Conservation (phyloP, 2,797 vertebrate species). For the Cuculus canorus region DNA sequence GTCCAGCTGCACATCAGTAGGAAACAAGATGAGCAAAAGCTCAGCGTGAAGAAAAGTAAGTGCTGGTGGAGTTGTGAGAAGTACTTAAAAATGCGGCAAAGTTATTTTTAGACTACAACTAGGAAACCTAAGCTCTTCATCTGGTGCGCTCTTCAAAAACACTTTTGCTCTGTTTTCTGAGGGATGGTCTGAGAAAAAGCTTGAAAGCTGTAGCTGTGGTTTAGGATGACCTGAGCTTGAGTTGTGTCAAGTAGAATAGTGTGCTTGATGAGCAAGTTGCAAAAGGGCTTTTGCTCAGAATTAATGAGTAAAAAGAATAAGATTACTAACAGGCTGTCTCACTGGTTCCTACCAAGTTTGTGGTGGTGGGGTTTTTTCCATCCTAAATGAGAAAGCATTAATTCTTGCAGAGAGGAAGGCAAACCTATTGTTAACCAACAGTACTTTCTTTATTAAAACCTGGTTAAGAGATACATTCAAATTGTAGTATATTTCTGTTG, state of each 20-base stretch:
- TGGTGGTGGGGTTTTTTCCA: not conserved
- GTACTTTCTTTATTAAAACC: not conserved
- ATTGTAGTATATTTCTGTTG: not conserved
- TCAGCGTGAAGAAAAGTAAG: rapidly evolving
- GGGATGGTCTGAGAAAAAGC: too few species aligned
- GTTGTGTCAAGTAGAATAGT: not conserved
- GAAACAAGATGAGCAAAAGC: not conserved
- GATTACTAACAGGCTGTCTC: not conserved
- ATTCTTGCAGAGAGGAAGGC: not conserved
- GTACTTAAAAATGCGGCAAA: not conserved
- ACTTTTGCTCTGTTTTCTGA: not conserved
- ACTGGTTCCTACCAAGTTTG: rapidly evolving
- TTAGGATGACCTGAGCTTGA: not conserved
- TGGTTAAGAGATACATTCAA: not conserved
- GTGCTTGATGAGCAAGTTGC: not conserved
- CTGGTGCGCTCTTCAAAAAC: rapidly evolving
- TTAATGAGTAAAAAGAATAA: not conserved
- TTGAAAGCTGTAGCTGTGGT: not conserved
- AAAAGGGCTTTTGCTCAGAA: not conserved
- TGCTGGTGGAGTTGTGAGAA: not conserved
- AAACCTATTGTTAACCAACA: not conserved
- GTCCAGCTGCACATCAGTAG: not conserved
- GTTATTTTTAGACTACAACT: not conserved
- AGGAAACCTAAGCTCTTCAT: not conserved
- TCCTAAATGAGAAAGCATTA: not conserved